Evolutionary conservation across 1,140 invertebrate species (phyloP), one percentile per base, ranked within the genome.

Genomic region (Pantala flavescens): DNA sequence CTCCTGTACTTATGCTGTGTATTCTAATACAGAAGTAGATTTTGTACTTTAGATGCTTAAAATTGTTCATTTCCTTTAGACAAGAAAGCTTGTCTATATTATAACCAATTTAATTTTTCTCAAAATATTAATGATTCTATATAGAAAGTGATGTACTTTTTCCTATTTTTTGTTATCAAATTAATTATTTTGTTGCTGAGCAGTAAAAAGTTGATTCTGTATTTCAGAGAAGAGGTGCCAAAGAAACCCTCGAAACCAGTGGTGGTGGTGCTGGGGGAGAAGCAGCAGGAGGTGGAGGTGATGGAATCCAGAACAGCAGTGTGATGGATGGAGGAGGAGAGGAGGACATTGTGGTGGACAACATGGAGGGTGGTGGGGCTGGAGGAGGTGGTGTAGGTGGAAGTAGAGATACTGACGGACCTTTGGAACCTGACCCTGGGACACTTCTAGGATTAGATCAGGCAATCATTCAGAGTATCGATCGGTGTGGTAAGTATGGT

Each of bases 381-480:
- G 84, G 84, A 24, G 84, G 83, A 14, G 84, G 84, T 0, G 84
- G 81, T 24, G 84, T 76, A 55, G 49, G 74, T 43, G 42, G 73
- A 36, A 92, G 93, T 70, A 92, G 94, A 79, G 93, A 92, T 79
- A 89, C 93, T 74, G 90, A 92, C 0, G 92, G 93, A 7, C 92
- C 93, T 79, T 86, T 87, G n/a, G 87, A 92, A 71, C 90, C 92
- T 72, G 86, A 87, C 10, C 89, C 88, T 0, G 92, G 92, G 23
- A 92, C 93, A 80, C 86, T 97, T 10, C 83, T 97, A 74, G 90
- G 93, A 3, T 81, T 98, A 24, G 95, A 98, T 84, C 91, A 95
- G 79, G 95, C 95, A 0, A 90, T 98, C 77, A 83, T 97, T 19
- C 92, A 95, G 80, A 94, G 94, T 79, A 97, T 98, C 76, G 95